These are phyloP conservation scores for Mola mola DNA, from an alignment of 2,113 vertebrate species.

Conservation along the genomic window DNA sequence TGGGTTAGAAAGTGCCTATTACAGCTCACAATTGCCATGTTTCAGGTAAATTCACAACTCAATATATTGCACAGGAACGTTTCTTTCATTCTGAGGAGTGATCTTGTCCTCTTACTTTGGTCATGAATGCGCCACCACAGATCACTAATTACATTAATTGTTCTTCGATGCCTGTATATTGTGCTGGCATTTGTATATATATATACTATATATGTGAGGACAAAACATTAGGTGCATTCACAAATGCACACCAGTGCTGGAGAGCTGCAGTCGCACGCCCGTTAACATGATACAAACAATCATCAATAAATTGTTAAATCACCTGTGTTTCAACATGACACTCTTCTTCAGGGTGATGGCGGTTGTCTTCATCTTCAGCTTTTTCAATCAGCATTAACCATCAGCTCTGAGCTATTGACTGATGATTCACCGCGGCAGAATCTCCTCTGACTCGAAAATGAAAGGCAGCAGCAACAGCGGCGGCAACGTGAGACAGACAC, in stretches of 20 bases:
- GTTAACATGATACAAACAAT: neutral
- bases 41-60: conserved; percentile 78
- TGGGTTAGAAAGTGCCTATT: conserved; percentile 70
- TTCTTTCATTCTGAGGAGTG: no score
- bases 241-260: no score
- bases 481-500: conserved; percentile 67
- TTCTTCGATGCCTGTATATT: conserved; percentile 28
- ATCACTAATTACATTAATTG: conserved; percentile 63
- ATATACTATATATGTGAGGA: conserved; percentile 60
- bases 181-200: conserved; percentile 45
- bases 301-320: neutral
- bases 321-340: neutral
- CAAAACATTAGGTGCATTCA: conserved; percentile 29
- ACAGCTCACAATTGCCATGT: conserved; percentile 62
- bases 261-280: no score
- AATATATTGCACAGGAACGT: no score
- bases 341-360: conserved; percentile 1
- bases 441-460: conserved; percentile 78
- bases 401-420: conserved; percentile 81
- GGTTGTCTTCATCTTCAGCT: conserved; percentile 64
- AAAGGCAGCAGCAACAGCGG: conserved; percentile 66
- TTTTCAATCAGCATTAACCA: conserved; percentile 81
- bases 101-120: no score
- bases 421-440: conserved; percentile 73
- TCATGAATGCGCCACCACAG: no score